A percentile compares a stretch with the other conserved stretches of the same genome.
phyloP scores from a whole-genome alignment of 2,113 vertebrate species.

The Parus major region DNA sequence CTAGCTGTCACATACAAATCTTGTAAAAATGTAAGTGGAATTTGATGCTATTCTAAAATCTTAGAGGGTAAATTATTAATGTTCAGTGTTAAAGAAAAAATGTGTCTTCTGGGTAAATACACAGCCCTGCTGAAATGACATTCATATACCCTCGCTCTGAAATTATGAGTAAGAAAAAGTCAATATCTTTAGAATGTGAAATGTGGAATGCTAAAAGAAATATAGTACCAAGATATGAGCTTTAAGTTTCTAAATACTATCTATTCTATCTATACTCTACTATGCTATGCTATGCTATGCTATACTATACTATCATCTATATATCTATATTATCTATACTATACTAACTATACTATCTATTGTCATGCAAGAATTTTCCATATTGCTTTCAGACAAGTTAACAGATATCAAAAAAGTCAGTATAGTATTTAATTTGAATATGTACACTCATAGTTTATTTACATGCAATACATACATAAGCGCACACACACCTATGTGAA shows the following conservation, averaged over 20 bases:
- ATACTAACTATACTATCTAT: background rate
- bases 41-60: constrained; percentile 56
- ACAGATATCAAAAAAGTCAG: background rate
- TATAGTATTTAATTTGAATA: background rate
- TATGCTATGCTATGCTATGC: too few species aligned
- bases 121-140: constrained; percentile 1
- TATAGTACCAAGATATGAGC: background rate
- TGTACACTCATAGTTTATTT: background rate
- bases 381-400: background rate
- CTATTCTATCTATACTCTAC: background rate
- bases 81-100: constrained; percentile 38
- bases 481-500: background rate
- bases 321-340: background rate
- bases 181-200: constrained; percentile 60
- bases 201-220: constrained; percentile 40
- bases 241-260: background rate
- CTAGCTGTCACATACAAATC: constrained; percentile 13
- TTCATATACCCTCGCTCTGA: constrained; percentile 45
- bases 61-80: constrained; percentile 69
- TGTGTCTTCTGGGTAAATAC: constrained; percentile 58
- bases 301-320: too few species aligned
- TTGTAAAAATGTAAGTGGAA: constrained; percentile 42
- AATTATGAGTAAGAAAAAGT: constrained; percentile 54
- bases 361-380: background rate
- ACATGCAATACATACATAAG: background rate